Evolutionary conservation across 2,797 vertebrate genomes (phyloP).

Genomic region (Sphaeramia orbicularis): DNA sequence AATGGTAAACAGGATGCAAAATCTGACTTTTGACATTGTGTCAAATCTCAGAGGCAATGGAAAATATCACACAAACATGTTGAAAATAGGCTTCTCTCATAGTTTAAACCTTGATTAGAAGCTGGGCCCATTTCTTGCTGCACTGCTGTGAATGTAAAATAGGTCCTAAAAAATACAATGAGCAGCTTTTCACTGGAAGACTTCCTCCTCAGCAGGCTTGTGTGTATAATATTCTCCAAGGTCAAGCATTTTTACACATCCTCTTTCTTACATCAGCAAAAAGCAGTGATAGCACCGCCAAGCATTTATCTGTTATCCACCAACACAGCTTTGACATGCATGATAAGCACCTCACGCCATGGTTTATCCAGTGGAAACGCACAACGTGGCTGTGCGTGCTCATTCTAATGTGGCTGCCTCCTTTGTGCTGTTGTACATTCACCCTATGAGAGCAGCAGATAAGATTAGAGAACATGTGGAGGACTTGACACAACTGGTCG

Average conservation of each 20-base stretch:
- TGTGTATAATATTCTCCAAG: conserved; percentile 23
- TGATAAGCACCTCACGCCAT: conserved; percentile 36
- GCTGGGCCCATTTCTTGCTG: neutral
- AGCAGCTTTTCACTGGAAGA: conserved; percentile 15
- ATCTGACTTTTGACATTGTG: conserved; percentile 53
- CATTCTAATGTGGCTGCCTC: conserved; percentile 3
- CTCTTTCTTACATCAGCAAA: conserved; percentile 8
- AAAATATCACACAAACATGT: conserved; percentile 14
- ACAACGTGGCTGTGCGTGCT: conserved; percentile 5
- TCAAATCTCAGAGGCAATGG: conserved; percentile 46
- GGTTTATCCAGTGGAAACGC: conserved; percentile 26
- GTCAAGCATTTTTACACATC: conserved; percentile 22
- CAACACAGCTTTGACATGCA: conserved; percentile 36
- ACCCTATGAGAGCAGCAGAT: conserved; percentile 46
- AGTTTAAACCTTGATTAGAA: conserved; percentile 39
- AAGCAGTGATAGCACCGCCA: neutral
- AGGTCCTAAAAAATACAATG: neutral
- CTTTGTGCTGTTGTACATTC: conserved; percentile 16
- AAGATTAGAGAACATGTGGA: conserved; percentile 59
- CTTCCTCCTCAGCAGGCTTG: conserved; percentile 9
- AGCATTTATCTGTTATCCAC: conserved; percentile 40
- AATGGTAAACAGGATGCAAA: conserved; percentile 54
- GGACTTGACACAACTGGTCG: conserved; percentile 28
- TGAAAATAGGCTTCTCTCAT: neutral
- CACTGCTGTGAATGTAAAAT: conserved; percentile 3